These are phyloP conservation scores for Campylomormyrus tamandua DNA, from an alignment of 2,113 vertebrate genomes.

Conservation along the genomic window DNA sequence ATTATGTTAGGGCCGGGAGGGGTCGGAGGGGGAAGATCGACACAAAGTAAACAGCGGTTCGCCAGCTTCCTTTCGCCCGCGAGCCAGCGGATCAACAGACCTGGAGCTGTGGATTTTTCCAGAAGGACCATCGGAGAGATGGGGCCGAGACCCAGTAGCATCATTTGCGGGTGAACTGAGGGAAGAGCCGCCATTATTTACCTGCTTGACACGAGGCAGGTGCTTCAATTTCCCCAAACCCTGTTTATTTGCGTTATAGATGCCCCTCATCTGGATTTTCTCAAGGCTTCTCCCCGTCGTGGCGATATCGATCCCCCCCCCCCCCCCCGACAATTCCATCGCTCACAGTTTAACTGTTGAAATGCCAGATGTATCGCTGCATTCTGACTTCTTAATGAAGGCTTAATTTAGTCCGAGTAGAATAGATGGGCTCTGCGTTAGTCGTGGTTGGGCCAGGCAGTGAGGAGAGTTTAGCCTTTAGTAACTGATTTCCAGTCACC, in stretches of 20 bases:
- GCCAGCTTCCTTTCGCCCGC: conserved; percentile 45
- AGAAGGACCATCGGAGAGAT: background rate
- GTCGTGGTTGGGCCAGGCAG: background rate
- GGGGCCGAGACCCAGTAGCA: background rate
- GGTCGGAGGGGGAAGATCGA: conserved; percentile 39
- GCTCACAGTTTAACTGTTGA: background rate
- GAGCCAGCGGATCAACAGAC: conserved; percentile 38
- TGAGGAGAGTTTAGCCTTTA: background rate
- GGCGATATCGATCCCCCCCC: background rate
- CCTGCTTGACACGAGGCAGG: background rate
- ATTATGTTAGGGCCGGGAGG: conserved; percentile 51
- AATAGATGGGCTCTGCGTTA: background rate
- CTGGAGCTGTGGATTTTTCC: conserved; percentile 13
- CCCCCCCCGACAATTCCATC: background rate
- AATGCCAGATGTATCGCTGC: background rate
- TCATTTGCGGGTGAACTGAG: background rate
- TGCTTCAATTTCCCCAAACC: background rate
- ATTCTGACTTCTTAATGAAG: background rate
- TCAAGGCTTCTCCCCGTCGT: background rate
- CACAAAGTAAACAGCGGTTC: conserved; percentile 46
- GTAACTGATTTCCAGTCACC: background rate
- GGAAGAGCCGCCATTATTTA: background rate
- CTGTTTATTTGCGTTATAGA: background rate
- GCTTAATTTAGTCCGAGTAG: background rate
- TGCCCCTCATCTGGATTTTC: background rate